phyloP scores from a whole-genome alignment of 2,888 invertebrate genomes.

The Lithophane leautieri region DNA sequence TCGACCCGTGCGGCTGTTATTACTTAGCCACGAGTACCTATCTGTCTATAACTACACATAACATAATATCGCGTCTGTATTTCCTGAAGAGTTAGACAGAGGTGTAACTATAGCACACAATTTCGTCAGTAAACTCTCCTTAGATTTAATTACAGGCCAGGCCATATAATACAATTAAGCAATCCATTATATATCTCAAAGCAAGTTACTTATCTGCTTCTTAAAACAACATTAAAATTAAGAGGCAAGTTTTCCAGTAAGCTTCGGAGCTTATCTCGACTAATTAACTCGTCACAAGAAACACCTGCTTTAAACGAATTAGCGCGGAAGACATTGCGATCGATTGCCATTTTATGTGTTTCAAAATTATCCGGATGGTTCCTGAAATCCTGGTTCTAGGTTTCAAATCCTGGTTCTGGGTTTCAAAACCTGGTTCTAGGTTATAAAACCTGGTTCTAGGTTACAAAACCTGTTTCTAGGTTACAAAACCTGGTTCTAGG shows the following conservation, averaged over 20 bases:
- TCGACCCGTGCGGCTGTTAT: too few relatives aligned
- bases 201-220: slow-evolving; percentile 32
- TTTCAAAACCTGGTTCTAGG: neutral
- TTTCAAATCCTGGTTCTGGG: neutral
- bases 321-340: slow-evolving; percentile 3
- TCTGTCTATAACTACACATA: too few relatives aligned
- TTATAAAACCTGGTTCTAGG: too few relatives aligned
- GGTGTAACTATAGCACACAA: too few relatives aligned
- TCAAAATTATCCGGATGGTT: neutral
- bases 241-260: slow-evolving; percentile 47
- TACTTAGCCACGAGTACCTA: too few relatives aligned
- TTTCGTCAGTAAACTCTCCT: too few relatives aligned
- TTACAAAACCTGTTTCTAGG: neutral
- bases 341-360: neutral
- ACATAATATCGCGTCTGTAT: too few relatives aligned
- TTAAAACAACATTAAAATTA: slow-evolving; percentile 52
- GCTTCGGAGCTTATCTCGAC: slow-evolving; percentile 31
- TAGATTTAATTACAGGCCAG: neutral
- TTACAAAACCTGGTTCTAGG: neutral
- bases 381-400: neutral
- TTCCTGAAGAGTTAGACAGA: too few relatives aligned
- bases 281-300: slow-evolving; percentile 52
- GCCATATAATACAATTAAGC: slow-evolving; percentile 22
- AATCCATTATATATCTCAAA: slow-evolving; percentile 33
- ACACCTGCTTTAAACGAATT: slow-evolving; percentile 53